Percentiles rank a stretch among this genome's conserved stretches.
Evolutionary conservation across 2,113 vertebrate species (phyloP).

Genomic region (Mixornis gularis): DNA sequence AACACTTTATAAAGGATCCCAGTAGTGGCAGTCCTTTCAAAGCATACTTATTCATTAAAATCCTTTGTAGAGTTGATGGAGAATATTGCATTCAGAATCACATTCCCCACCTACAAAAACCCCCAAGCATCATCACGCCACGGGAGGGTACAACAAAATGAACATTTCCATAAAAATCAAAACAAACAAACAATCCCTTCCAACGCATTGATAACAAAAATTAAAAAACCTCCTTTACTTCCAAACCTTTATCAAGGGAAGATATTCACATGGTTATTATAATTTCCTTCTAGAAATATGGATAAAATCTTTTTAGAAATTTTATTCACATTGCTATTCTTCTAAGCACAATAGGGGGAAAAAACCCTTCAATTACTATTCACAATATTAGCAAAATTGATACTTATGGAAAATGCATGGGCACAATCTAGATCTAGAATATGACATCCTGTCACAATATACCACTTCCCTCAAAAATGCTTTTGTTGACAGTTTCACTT

Average conservation of each 20-base stretch:
- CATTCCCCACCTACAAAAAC: background rate
- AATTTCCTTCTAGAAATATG: background rate
- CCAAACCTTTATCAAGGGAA: background rate
- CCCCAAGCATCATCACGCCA: background rate
- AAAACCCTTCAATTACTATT: background rate
- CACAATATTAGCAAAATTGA: constrained; percentile 13
- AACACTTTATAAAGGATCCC: background rate
- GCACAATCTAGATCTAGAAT: background rate
- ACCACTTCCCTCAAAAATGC: background rate
- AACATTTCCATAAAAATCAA: background rate
- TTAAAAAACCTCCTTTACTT: background rate
- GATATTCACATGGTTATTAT: background rate
- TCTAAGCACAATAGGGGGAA: background rate
- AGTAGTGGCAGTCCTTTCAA: constrained; percentile 3
- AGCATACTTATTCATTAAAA: constrained; percentile 15
- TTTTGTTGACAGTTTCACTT: background rate
- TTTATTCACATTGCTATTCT: constrained; percentile 1
- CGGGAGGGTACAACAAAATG: background rate
- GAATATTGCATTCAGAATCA: background rate
- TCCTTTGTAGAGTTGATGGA: background rate
- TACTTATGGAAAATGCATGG: constrained; percentile 33
- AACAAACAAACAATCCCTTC: background rate
- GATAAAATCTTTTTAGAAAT: background rate
- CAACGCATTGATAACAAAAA: background rate
- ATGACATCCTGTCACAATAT: constrained; percentile 12